Conservation (phyloP, 2,113 vertebrate species). For the Phainopepla nitens region DNA sequence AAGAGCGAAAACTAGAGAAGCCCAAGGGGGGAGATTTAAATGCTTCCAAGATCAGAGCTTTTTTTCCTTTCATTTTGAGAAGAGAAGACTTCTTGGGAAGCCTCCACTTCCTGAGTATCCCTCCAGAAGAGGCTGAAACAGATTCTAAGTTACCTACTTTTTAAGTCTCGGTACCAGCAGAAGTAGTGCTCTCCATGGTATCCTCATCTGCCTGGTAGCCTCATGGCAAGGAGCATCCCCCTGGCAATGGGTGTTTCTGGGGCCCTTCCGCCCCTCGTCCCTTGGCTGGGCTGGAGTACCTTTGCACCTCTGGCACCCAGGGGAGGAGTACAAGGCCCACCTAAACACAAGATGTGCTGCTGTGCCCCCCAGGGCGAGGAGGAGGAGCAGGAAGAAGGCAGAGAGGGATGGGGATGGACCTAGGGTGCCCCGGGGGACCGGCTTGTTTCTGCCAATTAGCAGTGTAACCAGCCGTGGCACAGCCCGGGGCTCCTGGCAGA, state of each 20-base stretch:
- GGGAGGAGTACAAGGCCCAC: background rate
- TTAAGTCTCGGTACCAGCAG: background rate
- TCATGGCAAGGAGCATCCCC: background rate
- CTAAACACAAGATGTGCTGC: background rate
- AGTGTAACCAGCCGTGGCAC: background rate
- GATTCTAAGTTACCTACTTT: background rate
- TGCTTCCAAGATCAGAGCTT: background rate
- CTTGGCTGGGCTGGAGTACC: background rate
- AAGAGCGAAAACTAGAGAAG: background rate
- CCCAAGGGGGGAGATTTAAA: background rate
- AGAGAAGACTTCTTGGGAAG: background rate
- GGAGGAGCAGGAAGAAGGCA: background rate
- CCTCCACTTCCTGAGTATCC: background rate
- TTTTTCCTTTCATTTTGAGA: background rate
- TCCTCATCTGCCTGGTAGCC: background rate
- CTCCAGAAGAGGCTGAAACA: background rate
- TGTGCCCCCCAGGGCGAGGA: background rate
- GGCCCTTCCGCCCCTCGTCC: background rate
- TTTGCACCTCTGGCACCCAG: background rate
- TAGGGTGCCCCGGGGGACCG: background rate
- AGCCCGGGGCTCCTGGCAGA: background rate
- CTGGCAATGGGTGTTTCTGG: background rate
- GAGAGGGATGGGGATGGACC: background rate
- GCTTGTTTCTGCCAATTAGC: slow-evolving; percentile 44
- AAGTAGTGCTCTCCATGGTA: background rate